Base-by-base conservation (phyloP, 2,888 invertebrate genomes). In the Tyria jacobaeae region DNA sequence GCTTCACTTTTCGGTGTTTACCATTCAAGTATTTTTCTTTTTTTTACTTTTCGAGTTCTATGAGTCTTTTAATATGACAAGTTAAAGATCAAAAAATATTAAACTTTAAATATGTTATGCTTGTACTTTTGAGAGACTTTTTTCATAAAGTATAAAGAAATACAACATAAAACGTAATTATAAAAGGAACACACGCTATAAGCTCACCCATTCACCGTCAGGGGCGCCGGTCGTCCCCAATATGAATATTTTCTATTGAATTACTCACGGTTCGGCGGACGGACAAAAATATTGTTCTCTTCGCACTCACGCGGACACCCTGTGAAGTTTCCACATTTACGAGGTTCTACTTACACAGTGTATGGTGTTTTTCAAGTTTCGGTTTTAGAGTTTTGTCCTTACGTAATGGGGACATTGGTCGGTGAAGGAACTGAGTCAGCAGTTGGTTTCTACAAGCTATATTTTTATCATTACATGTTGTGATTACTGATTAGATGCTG, bases 231-330 rank as follows among this genome's bases (percentile, higher is more conserved):
- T 80, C 82, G 89, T 89, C 91, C 90, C 90, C 88, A 89, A 89
- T 89, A 89, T 91, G 93, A 93, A 93, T 93, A 92, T 92, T 92
- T 92, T 92, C 91, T 92, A 94, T 93, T 91, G 89, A 90, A 94
- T 94, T 94, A 94, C 85, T 90, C 86, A 86, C 91, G 89, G 89
- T 89, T 92, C 92, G 91, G 83, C 85, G 92, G 83, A 81, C 89
- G 77, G 83, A 86, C 89, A 90, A 91, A 93, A 94, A 93, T 94
- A 94, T 92, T 94, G 93, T 92, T 88, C 88, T 88, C 72, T 86
- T 88, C 87, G 84, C 87, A 87, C 89, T 90, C 87, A 84, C 81
- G 78, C 73, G 72, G 79, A 85, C 87, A 87, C 76, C 84, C 85
- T 84, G 83, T 83, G 77, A 87, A 89, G 80, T 88, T 86, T 81